Conservation (phyloP, 2,888 invertebrate species). For the Drosophila rellima region DNA sequence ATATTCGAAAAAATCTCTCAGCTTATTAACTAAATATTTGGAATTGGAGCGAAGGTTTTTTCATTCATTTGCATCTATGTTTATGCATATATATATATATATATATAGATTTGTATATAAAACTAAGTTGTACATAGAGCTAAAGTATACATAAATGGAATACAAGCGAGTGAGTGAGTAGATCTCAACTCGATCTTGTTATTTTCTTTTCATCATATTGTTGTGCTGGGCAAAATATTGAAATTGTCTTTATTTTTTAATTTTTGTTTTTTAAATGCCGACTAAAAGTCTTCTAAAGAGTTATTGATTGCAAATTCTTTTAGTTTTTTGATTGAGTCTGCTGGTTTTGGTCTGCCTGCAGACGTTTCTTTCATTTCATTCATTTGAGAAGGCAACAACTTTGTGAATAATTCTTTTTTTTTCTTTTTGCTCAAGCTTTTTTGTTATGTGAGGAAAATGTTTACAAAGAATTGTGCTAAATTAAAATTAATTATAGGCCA, state of each 20-base stretch:
- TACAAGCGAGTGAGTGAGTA: conserved; percentile 54
- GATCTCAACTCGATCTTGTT: conserved; percentile 26
- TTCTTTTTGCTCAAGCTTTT: conserved; percentile 26
- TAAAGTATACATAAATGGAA: conserved; percentile 70
- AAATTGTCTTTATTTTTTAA: conserved; percentile 25
- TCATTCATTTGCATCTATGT: conserved; percentile 45
- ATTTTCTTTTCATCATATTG: conserved; percentile 30
- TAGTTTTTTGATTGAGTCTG: conserved; percentile 60
- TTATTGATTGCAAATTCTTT: conserved; percentile 55
- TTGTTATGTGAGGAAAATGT: conserved; percentile 49
- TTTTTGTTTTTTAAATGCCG: conserved; percentile 57
- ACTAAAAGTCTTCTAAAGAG: conserved; percentile 60
- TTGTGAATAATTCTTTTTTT: conserved; percentile 31
- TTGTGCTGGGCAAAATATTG: conserved; percentile 46
- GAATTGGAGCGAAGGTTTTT: conserved; percentile 76
- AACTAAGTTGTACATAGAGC: conserved; percentile 56
- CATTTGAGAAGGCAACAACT: conserved; percentile 65
- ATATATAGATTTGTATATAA: conserved; percentile 41
- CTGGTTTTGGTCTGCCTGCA: conserved; percentile 74
- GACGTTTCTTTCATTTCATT: conserved; percentile 53
- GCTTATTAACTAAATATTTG: conserved; percentile 74
- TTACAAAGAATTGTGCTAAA: conserved; percentile 77
- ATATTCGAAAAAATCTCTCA: conserved; percentile 53
- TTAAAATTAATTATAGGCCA: conserved; percentile 67
- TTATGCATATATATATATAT: conserved; percentile 28